phyloP scores from a whole-genome alignment of 2,797 vertebrate species.

The Fistularia tabacaria region DNA sequence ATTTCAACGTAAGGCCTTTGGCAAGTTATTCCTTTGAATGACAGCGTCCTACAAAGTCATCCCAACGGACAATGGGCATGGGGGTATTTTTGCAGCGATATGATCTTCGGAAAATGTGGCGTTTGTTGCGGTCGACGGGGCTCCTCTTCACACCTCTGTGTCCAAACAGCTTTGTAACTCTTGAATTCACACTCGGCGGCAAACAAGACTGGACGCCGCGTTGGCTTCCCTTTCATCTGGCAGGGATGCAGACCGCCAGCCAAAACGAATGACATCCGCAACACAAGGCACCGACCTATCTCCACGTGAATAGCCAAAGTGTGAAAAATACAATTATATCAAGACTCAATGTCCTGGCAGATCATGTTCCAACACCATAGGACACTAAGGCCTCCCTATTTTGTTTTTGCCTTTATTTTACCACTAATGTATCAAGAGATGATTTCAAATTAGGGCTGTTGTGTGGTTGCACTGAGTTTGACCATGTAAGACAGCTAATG shows the following conservation, averaged over 20 bases:
- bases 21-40: constrained; percentile 19
- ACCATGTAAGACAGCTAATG: too few relatives aligned
- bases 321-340: too few relatives aligned
- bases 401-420: too few relatives aligned
- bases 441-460: too few relatives aligned
- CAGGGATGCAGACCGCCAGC: constrained; percentile 42
- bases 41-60: constrained; percentile 10
- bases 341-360: too few relatives aligned
- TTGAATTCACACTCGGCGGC: constrained; percentile 64
- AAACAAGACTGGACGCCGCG: constrained; percentile 58
- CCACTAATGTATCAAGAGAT: too few relatives aligned
- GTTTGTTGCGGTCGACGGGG: constrained; percentile 51
- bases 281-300: constrained; percentile 16
- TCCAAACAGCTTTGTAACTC: constrained; percentile 62
- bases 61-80: constrained; percentile 19
- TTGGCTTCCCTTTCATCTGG: constrained; percentile 50
- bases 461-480: too few relatives aligned
- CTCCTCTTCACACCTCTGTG: constrained; percentile 63
- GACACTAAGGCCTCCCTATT: too few relatives aligned
- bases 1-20: too few relatives aligned
- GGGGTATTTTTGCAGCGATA: constrained; percentile 12
- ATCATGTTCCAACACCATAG: too few relatives aligned
- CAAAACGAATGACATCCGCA: constrained; percentile 47
- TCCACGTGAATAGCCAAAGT: too few relatives aligned
- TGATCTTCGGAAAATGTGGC: constrained; percentile 48